Conservation (phyloP, 2,113 vertebrate species). For the Paramisgurnus dabryanus region DNA sequence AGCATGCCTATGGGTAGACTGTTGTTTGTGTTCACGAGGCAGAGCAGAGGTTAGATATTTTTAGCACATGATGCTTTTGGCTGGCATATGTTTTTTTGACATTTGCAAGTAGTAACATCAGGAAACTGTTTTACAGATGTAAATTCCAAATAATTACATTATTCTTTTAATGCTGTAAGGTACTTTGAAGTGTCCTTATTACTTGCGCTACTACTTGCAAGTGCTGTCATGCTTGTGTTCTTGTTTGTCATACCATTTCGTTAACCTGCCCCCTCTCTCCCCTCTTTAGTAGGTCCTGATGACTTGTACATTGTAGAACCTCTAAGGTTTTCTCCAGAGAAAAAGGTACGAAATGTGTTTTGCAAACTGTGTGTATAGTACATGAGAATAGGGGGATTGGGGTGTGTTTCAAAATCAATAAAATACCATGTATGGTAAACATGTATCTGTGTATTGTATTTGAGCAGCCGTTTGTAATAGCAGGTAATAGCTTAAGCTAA, state of each 20-base stretch:
- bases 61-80: constrained; percentile 62
- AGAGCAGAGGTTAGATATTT: constrained; percentile 52
- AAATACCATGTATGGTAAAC: background rate
- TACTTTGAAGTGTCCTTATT: background rate
- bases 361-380: constrained; percentile 48
- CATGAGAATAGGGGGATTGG: constrained; percentile 46
- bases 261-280: constrained; percentile 75
- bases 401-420: constrained; percentile 42
- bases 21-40: constrained; percentile 64
- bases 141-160: background rate
- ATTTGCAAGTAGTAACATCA: constrained; percentile 72
- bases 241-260: constrained; percentile 69
- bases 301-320: constrained; percentile 99
- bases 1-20: constrained; percentile 59
- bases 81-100: constrained; percentile 59
- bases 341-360: constrained; percentile 87
- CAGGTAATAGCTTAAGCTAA: too few species aligned
- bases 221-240: constrained; percentile 71
- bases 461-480: too few species aligned
- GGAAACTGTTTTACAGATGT: background rate
- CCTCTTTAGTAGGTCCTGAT: constrained; percentile 88
- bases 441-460: too few species aligned
- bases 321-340: constrained; percentile 97
- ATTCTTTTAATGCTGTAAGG: background rate
- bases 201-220: constrained; percentile 69